Conservation (phyloP, 1,140 invertebrate genomes). For the Gonatopus flavifemur region DNA sequence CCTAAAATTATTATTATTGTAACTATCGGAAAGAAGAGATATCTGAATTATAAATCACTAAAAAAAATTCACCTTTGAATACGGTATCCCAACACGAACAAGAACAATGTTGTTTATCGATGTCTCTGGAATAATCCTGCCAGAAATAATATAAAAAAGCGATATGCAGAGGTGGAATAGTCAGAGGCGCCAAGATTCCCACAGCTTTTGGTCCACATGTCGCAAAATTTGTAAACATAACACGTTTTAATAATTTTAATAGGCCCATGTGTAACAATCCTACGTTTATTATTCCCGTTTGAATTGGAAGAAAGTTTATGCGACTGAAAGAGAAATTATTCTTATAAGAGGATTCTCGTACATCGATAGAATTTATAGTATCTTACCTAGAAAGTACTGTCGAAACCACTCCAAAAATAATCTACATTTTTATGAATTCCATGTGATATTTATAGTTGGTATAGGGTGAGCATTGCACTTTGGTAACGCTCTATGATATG, state of each 20-base stretch:
- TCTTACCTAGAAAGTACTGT: neutral
- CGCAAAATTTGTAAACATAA: slow-evolving; percentile 40
- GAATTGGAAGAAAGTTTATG: neutral
- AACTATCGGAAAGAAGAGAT: no score
- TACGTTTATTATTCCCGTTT: neutral
- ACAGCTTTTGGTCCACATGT: slow-evolving; percentile 46
- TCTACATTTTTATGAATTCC: neutral
- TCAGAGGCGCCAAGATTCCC: slow-evolving; percentile 55
- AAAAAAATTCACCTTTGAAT: slow-evolving; percentile 67
- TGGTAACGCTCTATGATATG: no score
- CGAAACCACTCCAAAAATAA: neutral
- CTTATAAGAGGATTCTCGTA: neutral
- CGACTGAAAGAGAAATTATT: no score
- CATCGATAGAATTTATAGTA: neutral
- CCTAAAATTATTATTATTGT: slow-evolving; percentile 55
- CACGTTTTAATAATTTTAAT: slow-evolving; percentile 38
- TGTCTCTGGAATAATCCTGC: slow-evolving; percentile 68
- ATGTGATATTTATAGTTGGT: slow-evolving; percentile 1
- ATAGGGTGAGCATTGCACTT: no score
- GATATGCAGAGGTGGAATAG: slow-evolving; percentile 67
- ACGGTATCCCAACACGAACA: slow-evolving; percentile 82
- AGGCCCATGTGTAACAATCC: slow-evolving; percentile 18
- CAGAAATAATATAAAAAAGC: slow-evolving; percentile 69
- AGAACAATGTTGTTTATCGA: slow-evolving; percentile 70
- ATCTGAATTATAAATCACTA: slow-evolving; percentile 17